phyloP scores from a whole-genome alignment of 2,797 vertebrate species.

The Rhincodon typus region DNA sequence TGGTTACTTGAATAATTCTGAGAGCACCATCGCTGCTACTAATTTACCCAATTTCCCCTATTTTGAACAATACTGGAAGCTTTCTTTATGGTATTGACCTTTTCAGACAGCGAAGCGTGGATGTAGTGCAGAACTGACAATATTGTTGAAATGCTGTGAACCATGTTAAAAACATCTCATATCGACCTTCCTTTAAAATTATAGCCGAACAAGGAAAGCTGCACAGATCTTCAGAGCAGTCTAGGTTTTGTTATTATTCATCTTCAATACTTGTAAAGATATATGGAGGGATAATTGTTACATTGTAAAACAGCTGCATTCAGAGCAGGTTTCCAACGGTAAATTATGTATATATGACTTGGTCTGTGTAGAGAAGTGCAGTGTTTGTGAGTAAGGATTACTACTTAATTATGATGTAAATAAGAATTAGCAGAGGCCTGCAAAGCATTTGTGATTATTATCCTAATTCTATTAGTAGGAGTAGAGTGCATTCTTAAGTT shows the following conservation, averaged over 20 bases:
- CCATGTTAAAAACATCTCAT: not conserved
- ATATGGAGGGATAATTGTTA: not conserved
- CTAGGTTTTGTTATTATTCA: not conserved
- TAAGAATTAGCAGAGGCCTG: not conserved
- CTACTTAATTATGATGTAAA: not conserved
- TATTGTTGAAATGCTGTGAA: not conserved
- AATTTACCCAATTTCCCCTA: not conserved
- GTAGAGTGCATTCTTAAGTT: not conserved
- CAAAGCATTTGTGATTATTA: not conserved
- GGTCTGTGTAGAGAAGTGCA: not conserved
- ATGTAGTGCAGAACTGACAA: not conserved
- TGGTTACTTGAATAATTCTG: not conserved
- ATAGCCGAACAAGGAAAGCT: not conserved
- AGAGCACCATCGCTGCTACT: not conserved
- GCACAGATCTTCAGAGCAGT: not conserved
- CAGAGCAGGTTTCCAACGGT: not conserved
- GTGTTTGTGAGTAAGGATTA: not conserved
- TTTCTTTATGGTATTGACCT: not conserved
- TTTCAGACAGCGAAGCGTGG: not conserved
- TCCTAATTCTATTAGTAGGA: no score
- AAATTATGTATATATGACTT: not conserved
- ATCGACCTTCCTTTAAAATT: not conserved
- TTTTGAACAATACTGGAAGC: not conserved
- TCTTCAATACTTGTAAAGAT: not conserved
- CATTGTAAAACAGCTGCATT: not conserved